Evolutionary conservation across 2,888 invertebrate species (phyloP), one percentile per base, ranked within the genome.

Genomic region (Erebia epiphron): DNA sequence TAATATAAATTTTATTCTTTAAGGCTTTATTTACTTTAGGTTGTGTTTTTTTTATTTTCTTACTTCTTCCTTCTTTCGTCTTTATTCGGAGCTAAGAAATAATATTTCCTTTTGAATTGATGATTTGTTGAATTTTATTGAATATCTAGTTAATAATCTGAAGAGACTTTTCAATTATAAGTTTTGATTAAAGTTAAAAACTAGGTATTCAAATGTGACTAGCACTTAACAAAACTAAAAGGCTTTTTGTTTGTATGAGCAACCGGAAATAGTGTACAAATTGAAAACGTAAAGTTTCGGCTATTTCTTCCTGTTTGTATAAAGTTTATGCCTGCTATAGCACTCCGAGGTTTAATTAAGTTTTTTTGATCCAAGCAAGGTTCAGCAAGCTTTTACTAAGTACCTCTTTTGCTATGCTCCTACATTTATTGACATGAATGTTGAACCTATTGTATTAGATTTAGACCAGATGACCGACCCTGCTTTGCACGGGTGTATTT

Each of bases 1-100:
- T 79, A 79, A 81, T 83, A 83, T 81, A 79, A 82, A 79, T 81
- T 80, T 77, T 75, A 80, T 81, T 71, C 68, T 50, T 50, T 52
- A n/a, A 49, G 16, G 2, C 16, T 61, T 4, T 10, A 14, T 35
- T 26, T 57, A 18, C 56, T 21, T 43, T 43, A 18, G 3, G 2
- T 57, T 14, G 10, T 56, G 0, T 57, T 26, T 26, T 54, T 54
- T 10, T 10, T 3, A 18, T 8, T 35, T 7, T 35, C 3, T 2
- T 26, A 26, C 26, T 26, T 35, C 3, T 2, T 35, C 5, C 35
- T 35, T 35, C 7, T 35, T 35, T 35, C 7, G 35, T 7, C 35
- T 35, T 35, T 35, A 35, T 35, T 35, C 35, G 2, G 35, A 5
- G 35, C 35, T 35, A 7, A 35, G 35, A 35, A 35, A 35, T 35